Conservation (phyloP, 2,797 vertebrate species). For the Malurus splendens region DNA sequence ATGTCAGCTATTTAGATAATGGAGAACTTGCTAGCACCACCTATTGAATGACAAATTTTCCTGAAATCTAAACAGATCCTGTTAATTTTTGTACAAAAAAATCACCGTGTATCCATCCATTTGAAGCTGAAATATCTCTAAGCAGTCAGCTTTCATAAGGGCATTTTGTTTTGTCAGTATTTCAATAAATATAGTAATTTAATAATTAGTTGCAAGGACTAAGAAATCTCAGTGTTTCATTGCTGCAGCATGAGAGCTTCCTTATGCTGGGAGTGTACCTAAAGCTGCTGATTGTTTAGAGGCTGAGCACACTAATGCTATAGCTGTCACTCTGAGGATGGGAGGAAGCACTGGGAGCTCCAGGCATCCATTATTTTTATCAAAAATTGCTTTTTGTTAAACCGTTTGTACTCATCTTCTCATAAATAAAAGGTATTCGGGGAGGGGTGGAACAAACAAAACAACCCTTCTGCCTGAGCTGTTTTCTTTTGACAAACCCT, state of each 20-base stretch:
- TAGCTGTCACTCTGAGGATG: neutral
- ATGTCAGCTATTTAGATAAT: neutral
- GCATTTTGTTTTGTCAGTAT: neutral
- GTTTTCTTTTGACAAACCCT: neutral
- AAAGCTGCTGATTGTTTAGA: neutral
- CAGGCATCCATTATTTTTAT: neutral
- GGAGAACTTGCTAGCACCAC: constrained; percentile 12
- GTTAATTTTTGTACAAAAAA: neutral
- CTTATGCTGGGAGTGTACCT: neutral
- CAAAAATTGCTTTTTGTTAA: neutral
- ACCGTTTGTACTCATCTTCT: neutral
- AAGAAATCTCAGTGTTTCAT: neutral
- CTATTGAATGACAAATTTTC: neutral
- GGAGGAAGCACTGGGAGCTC: neutral
- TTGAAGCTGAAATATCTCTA: constrained; percentile 13
- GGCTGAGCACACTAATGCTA: neutral
- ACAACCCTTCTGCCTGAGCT: neutral
- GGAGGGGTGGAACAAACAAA: neutral
- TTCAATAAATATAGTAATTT: constrained; percentile 8
- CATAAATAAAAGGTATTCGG: neutral
- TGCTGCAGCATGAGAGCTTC: neutral
- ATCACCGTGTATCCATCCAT: neutral
- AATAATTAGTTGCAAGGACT: neutral
- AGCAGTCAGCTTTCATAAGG: neutral
- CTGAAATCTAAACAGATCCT: neutral